Evolutionary conservation across 2,888 invertebrate genomes (phyloP).

Genomic region (Cybosia mesomella): DNA sequence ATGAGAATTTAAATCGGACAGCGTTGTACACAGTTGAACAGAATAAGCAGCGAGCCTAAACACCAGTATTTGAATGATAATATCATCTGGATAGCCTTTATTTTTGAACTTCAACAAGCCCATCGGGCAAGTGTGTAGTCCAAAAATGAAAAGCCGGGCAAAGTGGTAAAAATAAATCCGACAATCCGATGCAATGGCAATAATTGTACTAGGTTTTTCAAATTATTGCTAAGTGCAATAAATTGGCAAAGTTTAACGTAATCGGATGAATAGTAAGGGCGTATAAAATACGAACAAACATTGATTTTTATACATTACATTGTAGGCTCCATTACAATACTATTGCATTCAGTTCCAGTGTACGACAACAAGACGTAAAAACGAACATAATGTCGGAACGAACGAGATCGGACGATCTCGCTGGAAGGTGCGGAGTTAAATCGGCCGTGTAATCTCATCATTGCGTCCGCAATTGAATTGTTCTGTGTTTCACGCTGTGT

Average conservation of each 20-base stretch:
- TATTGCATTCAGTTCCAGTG: neutral
- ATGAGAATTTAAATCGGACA: too few species aligned
- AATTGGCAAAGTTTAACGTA: neutral
- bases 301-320: neutral
- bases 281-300: neutral
- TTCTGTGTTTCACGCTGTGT: constrained; percentile 42
- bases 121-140: too few species aligned
- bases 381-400: constrained; percentile 6
- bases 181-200: neutral
- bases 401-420: constrained; percentile 18
- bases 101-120: too few species aligned
- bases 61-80: too few species aligned
- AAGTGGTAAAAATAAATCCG: neutral
- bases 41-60: too few species aligned
- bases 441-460: constrained; percentile 47
- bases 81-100: too few species aligned
- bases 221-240: neutral
- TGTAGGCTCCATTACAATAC: neutral
- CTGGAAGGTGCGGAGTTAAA: constrained; percentile 51
- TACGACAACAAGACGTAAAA: neutral
- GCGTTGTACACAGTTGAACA: too few species aligned
- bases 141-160: neutral
- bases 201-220: neutral
- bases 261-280: neutral
- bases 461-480: constrained; percentile 29